Percentiles rank a stretch among this genome's conserved stretches.
These are phyloP conservation scores for Nasonia longicornis DNA, from an alignment of 1,140 invertebrate species.

Conservation along the genomic window DNA sequence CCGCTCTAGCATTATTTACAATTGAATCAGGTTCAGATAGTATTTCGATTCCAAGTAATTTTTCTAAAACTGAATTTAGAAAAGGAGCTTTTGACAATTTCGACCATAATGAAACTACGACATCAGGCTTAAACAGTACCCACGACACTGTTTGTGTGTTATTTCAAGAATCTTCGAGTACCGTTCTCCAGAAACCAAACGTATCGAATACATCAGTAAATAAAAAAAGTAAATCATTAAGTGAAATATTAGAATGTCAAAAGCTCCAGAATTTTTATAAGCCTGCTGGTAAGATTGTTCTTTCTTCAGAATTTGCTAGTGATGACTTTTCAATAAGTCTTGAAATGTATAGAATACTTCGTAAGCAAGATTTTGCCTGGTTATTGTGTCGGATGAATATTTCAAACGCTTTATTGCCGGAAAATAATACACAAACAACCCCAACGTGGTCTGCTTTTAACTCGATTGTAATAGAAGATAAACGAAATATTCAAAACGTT, in stretches of 20 bases:
- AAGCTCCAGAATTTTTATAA: background rate
- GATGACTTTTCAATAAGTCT: background rate
- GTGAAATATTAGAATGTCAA: conserved; percentile 12
- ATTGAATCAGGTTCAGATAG: background rate
- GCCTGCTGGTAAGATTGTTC: conserved; percentile 1
- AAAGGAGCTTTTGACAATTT: conserved; percentile 48
- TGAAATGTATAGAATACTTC: background rate
- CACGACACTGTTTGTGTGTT: conserved; percentile 47
- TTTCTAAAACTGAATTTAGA: conserved; percentile 40
- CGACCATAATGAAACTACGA: conserved; percentile 44
- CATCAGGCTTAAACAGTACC: conserved; percentile 38
- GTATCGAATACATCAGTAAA: conserved; percentile 16
- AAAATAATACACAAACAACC: background rate
- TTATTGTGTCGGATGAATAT: conserved; percentile 29
- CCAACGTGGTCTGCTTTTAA: conserved; percentile 40
- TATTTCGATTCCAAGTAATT: conserved; percentile 43
- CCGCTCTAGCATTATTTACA: conserved; percentile 32
- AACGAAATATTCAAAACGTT: background rate
- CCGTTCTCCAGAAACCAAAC: conserved; percentile 8
- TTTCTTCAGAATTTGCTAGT: background rate
- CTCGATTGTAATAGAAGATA: conserved; percentile 6
- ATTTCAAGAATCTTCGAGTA: conserved; percentile 29
- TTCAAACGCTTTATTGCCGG: background rate
- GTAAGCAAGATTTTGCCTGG: conserved; percentile 15
- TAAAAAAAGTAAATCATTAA: background rate